phyloP scores from a whole-genome alignment of 2,113 vertebrate genomes.

The Lampris incognitus region DNA sequence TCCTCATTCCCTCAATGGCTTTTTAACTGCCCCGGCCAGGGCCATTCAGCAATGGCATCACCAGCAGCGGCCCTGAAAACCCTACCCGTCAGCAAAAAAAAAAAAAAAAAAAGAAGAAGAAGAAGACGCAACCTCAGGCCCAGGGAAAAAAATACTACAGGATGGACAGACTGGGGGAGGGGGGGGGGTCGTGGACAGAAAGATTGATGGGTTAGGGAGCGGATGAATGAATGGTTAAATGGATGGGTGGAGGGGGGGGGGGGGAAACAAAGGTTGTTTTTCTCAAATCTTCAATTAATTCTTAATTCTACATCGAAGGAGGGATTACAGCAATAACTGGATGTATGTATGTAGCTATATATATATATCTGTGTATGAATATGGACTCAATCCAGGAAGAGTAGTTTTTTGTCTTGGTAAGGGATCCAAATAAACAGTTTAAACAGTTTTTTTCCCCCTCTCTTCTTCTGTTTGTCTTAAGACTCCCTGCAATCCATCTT shows the following conservation, averaged over 20 bases:
- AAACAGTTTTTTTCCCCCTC: background rate
- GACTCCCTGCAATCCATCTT: background rate
- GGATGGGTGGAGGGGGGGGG: background rate
- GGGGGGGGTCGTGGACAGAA: background rate
- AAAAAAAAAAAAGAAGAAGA: constrained; percentile 50
- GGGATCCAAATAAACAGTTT: no score
- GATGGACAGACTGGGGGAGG: background rate
- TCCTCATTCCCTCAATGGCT: constrained; percentile 73
- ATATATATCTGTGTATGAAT: no score
- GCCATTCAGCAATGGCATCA: background rate
- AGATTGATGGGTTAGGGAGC: background rate
- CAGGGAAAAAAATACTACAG: background rate
- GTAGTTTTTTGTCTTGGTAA: no score
- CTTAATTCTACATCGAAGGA: no score
- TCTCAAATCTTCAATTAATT: background rate
- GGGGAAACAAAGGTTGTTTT: background rate
- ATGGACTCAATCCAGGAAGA: no score
- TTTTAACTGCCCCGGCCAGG: constrained; percentile 68
- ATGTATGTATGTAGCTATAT: background rate
- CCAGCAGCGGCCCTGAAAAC: constrained; percentile 47
- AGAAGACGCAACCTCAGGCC: background rate
- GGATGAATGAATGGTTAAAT: background rate
- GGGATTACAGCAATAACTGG: background rate
- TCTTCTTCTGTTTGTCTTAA: background rate
- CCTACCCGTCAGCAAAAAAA: constrained; percentile 54